These are phyloP conservation scores for Diploscapter pachys DNA, from an alignment of 1,140 invertebrate species.

Conservation along the genomic window DNA sequence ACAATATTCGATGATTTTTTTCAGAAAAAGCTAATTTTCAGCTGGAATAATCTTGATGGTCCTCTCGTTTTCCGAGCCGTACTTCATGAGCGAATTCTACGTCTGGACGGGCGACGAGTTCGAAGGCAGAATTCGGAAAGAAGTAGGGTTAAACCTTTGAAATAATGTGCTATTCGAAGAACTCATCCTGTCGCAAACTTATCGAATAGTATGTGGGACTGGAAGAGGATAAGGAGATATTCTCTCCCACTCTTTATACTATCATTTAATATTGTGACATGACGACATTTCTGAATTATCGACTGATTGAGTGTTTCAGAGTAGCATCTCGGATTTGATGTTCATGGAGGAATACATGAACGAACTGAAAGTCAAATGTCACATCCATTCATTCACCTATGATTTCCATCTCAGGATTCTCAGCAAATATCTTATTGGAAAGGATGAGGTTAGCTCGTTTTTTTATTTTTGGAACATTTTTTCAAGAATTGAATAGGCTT, in stretches of 20 bases:
- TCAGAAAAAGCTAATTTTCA: constrained; percentile 12
- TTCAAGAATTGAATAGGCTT: too few relatives aligned
- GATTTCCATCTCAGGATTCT: constrained; percentile 78
- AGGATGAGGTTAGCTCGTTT: constrained; percentile 30
- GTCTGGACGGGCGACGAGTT: constrained; percentile 63
- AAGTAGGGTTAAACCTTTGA: neutral
- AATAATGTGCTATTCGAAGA: neutral
- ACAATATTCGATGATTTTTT: neutral
- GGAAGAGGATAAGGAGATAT: constrained; percentile 4
- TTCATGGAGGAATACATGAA: neutral
- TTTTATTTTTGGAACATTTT: neutral
- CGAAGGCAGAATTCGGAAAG: neutral
- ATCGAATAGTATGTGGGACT: neutral
- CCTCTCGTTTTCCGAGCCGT: constrained; percentile 71
- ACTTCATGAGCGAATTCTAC: constrained; percentile 73
- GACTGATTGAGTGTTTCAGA: constrained; percentile 19
- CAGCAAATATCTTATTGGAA: constrained; percentile 70
- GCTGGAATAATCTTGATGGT: constrained; percentile 71
- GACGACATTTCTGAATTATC: neutral
- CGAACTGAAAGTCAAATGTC: constrained; percentile 55
- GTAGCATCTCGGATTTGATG: constrained; percentile 18
- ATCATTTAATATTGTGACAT: neutral
- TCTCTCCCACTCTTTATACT: neutral
- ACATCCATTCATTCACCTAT: constrained; percentile 82
- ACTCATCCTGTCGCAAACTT: neutral